These are phyloP conservation scores for Gallinago jamesoni DNA, from an alignment of 2,113 vertebrate genomes.

Conservation along the genomic window DNA sequence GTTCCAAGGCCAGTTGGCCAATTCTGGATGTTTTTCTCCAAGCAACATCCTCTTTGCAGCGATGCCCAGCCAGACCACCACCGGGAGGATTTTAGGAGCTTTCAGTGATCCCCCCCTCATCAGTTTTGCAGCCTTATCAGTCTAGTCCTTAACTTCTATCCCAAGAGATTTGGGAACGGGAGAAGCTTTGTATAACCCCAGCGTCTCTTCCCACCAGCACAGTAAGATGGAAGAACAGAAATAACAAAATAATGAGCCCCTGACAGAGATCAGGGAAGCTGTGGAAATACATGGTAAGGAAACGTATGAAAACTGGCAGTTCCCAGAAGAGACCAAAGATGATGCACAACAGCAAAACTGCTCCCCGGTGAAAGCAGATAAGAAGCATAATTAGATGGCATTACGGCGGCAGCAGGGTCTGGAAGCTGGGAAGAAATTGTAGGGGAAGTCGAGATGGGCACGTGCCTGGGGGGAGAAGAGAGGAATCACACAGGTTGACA, in stretches of 20 bases:
- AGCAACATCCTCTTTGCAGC: not conserved
- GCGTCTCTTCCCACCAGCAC: not conserved
- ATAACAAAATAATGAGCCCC: constrained; percentile 30
- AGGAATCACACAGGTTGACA: not conserved
- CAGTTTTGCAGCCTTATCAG: not conserved
- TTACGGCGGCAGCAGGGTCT: not conserved
- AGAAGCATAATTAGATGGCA: constrained; percentile 50
- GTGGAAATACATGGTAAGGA: not conserved
- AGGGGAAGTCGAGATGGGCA: not conserved
- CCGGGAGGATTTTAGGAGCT: not conserved
- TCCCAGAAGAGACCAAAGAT: constrained; percentile 49
- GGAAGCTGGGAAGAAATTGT: not conserved
- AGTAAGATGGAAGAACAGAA: not conserved
- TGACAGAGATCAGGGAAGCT: not conserved
- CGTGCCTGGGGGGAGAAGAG: not conserved
- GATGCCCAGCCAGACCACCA: not conserved
- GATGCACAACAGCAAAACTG: constrained; percentile 39
- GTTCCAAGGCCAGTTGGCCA: not conserved
- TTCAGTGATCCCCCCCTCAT: not conserved
- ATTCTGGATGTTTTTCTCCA: not conserved
- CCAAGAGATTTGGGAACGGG: not conserved
- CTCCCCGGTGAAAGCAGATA: constrained; percentile 33
- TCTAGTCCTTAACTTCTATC: not conserved
- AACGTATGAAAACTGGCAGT: not conserved
- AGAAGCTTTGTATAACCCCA: not conserved